Base-by-base conservation (phyloP, 2,797 vertebrate genomes). In the Myotis findleyi region DNA sequence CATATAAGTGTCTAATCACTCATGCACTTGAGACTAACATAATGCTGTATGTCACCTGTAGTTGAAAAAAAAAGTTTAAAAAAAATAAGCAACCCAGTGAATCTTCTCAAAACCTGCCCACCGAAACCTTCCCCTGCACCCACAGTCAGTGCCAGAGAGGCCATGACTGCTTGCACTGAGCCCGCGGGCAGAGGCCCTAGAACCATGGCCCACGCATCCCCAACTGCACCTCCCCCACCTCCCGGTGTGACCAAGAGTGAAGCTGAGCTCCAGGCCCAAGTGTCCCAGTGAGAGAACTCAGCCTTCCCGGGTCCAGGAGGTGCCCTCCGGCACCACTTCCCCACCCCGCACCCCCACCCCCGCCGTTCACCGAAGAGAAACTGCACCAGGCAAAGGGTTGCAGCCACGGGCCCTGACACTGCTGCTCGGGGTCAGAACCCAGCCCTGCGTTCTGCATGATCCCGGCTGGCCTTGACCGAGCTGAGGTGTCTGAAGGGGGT, bases 211-310 rank as follows among this genome's bases (percentile, higher is more conserved):
- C 21, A 13, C 1, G n/a, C n/a, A n/a, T n/a, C 21, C 47, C 12
- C n/a, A 44, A 1, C 9, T 69, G 27, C 27, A 36, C 36, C n/a
- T 53, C 25, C 44, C 18, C 79, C 25, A 69, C 23, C 9, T 41
- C 4, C 0, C 2, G 20, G 1, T 17, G 6, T 69, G 53, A 41
- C 51, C 0, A 0, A 12, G 25, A 89, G 27, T 10, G 30, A 33
- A 83, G 69, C 18, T 1, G 1, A 53, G n/a, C 13, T 30, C 75
- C 82, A 13, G 38, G 59, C 59, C 57, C 59, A 62, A 6, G 59
- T 13, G 59, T 62, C 57, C 59, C 12, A 0, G 25, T 62, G 57
- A 62, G 14, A 49, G 47, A 5, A 16, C 55, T 36, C 5, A 8
- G 21, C 30, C 25, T 76, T 7, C 7, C 27, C 9, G 17, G 23